phyloP scores from a whole-genome alignment of 2,888 invertebrate species.

The Craniophora ligustri region DNA sequence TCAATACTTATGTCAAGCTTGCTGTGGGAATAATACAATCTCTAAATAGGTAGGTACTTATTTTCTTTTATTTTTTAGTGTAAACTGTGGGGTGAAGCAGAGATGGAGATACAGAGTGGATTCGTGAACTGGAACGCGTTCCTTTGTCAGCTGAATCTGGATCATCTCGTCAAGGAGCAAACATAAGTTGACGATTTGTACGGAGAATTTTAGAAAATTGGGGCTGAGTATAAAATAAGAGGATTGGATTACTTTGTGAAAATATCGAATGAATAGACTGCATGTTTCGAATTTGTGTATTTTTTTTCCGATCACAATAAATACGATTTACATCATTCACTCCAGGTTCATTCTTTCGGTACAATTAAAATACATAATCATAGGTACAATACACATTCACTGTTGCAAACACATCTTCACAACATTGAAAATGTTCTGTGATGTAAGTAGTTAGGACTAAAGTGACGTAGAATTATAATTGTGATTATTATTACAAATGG shows the following conservation, averaged over 20 bases:
- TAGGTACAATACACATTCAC: conserved; percentile 68
- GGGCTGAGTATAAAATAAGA: too few relatives aligned
- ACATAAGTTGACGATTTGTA: too few relatives aligned
- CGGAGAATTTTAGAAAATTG: too few relatives aligned
- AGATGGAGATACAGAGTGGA: conserved; percentile 72
- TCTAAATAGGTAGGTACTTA: background rate
- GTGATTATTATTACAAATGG: conserved; percentile 59
- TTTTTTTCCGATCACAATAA: conserved; percentile 58
- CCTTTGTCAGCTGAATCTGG: conserved; percentile 81
- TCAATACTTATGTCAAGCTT: too few relatives aligned
- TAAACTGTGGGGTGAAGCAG: conserved; percentile 76
- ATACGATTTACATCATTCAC: conserved; percentile 54
- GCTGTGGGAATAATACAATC: too few relatives aligned
- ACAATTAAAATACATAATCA: conserved; percentile 36
- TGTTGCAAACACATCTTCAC: conserved; percentile 83
- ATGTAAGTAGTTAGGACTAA: conserved; percentile 49
- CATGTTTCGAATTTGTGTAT: conserved; percentile 47
- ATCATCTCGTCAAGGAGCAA: conserved; percentile 80
- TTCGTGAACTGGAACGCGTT: conserved; percentile 85
- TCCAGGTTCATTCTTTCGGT: conserved; percentile 48
- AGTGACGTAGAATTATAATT: conserved; percentile 59
- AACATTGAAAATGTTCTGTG: conserved; percentile 75
- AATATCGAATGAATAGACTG: conserved; percentile 15
- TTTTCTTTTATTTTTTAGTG: conserved; percentile 66
- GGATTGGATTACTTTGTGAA: background rate